Base-by-base conservation (phyloP, 2,113 vertebrate species). In the Tringa solitaria region DNA sequence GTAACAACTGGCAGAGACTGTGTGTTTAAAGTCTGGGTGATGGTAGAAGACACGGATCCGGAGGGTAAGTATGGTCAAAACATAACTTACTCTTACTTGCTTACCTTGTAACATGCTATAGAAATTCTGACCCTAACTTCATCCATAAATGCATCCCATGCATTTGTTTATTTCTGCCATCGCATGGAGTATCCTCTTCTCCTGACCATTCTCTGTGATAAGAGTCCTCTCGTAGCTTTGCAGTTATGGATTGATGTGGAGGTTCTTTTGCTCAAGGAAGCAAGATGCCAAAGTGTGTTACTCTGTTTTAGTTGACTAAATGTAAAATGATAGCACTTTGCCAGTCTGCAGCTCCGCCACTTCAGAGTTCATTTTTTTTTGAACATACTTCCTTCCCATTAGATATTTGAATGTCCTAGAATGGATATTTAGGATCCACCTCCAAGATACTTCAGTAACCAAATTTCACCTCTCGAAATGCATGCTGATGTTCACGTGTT, bases 1-100 rank as follows among this genome's bases (percentile, higher is more conserved):
- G 98, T 99, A 76, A 99, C 99, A 83, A 61, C 98, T 80, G 98
- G 99, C 93, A 98, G 78, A 81, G 99, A 99, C 60, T 96, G 98
- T 37, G 97, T 98, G 81, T 99, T 99, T 96, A 99, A 99, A 98
- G 99, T 98, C 87, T 99, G 99, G 99, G 92, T 98, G 92, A 97
- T 99, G 54, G 95, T 96, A 19, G 83, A 97, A 59, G 97, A 98
- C 14, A 95, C 97, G 64, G 98, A 98, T 90, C 98, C 97, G 20
- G 98, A 98, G 45, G 96, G 98, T 98, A 96, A 96, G 96, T 56
- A 1, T 28, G 23, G 14, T 24, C 50, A 24, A 39, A 73, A 65
- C 0, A 0, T 3, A 53, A 39, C 24, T 70, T 75, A 3, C 5
- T 60, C 5, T 78, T 56, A 54, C 19, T 75, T 80, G 6, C 11